Evolutionary conservation across 2,888 invertebrate genomes (phyloP).

Genomic region (Nebria salina): DNA sequence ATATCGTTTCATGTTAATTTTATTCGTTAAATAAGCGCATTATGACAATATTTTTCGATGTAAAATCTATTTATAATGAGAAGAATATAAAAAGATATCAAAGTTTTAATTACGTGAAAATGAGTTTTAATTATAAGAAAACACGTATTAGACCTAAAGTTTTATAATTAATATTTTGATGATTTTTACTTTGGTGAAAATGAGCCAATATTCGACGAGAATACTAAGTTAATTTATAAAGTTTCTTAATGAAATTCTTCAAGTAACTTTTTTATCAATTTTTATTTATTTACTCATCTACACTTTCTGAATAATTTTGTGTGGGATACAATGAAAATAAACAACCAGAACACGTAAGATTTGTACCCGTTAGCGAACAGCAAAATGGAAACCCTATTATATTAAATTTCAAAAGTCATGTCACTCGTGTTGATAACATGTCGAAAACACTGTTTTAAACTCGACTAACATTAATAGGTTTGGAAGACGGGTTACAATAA

Average conservation of each 20-base stretch:
- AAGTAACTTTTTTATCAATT: background rate
- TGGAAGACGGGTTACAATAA: background rate
- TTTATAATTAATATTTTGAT: background rate
- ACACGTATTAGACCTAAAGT: background rate
- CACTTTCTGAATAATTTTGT: background rate
- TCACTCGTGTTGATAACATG: background rate
- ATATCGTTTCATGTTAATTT: too few species aligned
- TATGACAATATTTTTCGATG: background rate
- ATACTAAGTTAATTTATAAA: background rate
- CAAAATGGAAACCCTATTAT: background rate
- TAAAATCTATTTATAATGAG: background rate
- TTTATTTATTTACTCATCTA: background rate
- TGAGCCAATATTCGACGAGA: background rate
- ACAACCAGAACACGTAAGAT: too few species aligned
- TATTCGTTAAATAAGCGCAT: too few species aligned
- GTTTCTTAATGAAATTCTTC: background rate
- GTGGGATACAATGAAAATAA: background rate
- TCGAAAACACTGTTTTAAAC: background rate
- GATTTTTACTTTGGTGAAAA: background rate
- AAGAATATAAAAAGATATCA: background rate
- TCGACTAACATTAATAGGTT: background rate
- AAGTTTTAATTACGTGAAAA: background rate
- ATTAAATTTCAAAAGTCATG: background rate
- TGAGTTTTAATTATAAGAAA: background rate
- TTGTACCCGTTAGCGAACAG: too few species aligned